Percentiles rank a stretch among this genome's conserved stretches.
phyloP scores from a whole-genome alignment of 1,140 invertebrate species.

The Diorhabda carinulata region DNA sequence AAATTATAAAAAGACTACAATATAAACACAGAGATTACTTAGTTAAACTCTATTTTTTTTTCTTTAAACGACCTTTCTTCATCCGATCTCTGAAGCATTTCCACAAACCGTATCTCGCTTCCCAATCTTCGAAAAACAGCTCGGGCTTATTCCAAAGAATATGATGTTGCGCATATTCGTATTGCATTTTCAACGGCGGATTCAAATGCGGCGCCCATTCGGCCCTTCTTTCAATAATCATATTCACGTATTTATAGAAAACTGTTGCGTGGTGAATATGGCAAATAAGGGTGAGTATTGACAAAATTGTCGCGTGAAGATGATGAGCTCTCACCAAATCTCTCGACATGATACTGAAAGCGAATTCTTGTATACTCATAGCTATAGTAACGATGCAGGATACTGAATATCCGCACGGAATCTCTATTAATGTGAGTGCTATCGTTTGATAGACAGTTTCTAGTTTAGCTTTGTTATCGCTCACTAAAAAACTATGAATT shows the following conservation, averaged over 20 bases:
- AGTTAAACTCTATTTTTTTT: not conserved
- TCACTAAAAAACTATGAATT: constrained; percentile 4
- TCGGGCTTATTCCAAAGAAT: constrained; percentile 58
- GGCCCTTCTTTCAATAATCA: constrained; percentile 50
- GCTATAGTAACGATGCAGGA: constrained; percentile 2
- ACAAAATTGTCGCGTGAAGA: constrained; percentile 14
- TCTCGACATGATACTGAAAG: not conserved
- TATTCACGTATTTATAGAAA: constrained; percentile 54
- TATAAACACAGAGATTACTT: no score
- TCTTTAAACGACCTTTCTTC: not conserved
- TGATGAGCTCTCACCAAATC: constrained; percentile 11
- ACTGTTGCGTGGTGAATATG: constrained; percentile 13
- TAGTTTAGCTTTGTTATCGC: not conserved
- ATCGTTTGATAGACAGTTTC: constrained; percentile 10
- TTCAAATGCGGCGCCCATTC: constrained; percentile 59
- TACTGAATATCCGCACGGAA: constrained; percentile 14
- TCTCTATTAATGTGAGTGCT: constrained; percentile 11
- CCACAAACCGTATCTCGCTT: constrained; percentile 59
- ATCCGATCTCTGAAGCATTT: constrained; percentile 50
- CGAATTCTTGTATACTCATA: constrained; percentile 9
- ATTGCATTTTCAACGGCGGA: constrained; percentile 53
- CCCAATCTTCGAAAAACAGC: constrained; percentile 60
- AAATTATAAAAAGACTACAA: no score
- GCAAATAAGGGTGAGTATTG: constrained; percentile 9
- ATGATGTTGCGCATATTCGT: constrained; percentile 54